phyloP scores from a whole-genome alignment of 2,888 invertebrate genomes.

The Lypha dubia region DNA sequence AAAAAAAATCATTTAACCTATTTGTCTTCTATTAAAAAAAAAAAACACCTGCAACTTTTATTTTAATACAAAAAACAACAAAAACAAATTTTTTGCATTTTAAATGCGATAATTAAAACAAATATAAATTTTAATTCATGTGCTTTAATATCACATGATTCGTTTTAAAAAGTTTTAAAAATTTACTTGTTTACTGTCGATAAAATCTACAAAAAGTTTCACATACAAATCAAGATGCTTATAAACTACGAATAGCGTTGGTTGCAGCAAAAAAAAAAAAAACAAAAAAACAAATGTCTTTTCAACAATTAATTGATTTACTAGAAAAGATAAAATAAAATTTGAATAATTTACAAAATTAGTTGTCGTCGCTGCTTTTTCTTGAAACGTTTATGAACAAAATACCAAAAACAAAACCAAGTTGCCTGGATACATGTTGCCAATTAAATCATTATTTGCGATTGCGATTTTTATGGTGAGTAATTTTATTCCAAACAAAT shows the following conservation, averaged over 20 bases:
- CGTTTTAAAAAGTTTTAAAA: conserved; percentile 5
- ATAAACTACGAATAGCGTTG: not conserved
- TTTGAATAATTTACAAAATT: conserved; percentile 55
- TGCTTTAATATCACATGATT: conserved; percentile 26
- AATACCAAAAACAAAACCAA: not conserved
- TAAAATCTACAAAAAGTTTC: conserved; percentile 15
- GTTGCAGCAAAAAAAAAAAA: not conserved
- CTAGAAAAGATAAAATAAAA: conserved; percentile 46
- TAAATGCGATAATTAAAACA: not conserved
- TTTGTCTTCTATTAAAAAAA: not conserved
- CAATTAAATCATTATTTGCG: conserved; percentile 30
- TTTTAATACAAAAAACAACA: not conserved
- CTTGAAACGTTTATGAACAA: not conserved
- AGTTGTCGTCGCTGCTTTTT: not conserved
- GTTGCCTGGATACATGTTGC: conserved; percentile 53
- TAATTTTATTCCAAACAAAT: conserved; percentile 3
- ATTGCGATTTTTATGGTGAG: conserved; percentile 15
- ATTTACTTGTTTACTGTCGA: not conserved
- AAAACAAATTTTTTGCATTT: conserved; percentile 16
- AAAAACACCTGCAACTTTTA: not conserved
- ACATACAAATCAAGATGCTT: conserved; percentile 20
- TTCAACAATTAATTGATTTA: conserved; percentile 54
- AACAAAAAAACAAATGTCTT: not conserved
- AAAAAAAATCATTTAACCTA: not conserved
- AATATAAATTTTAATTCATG: conserved; percentile 1